These are phyloP conservation scores for Laterallus jamaicensis DNA, from an alignment of 2,113 vertebrate species.

Conservation along the genomic window DNA sequence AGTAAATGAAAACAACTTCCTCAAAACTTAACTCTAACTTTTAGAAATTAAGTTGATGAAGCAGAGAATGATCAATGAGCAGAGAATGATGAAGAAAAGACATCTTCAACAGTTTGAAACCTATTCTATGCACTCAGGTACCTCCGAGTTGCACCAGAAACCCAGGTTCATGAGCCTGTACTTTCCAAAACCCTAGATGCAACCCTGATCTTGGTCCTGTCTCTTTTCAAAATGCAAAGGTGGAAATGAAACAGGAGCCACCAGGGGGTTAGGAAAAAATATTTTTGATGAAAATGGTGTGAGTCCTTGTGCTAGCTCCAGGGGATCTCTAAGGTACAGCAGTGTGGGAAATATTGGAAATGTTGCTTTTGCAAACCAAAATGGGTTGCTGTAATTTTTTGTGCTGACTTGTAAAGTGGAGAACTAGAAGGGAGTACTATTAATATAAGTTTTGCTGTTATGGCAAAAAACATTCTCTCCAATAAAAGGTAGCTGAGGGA, in stretches of 20 bases:
- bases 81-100: background rate
- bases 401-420: too few species aligned
- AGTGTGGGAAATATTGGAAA: too few species aligned
- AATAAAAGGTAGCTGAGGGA: too few species aligned
- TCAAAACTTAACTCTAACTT: background rate
- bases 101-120: background rate
- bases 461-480: too few species aligned
- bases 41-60: background rate
- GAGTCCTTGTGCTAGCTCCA: background rate
- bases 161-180: background rate
- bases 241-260: background rate
- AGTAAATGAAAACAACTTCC: background rate
- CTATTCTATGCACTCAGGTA: background rate
- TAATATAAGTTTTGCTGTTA: too few species aligned
- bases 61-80: background rate
- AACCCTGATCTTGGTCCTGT: background rate
- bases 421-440: too few species aligned
- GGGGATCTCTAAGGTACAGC: background rate
- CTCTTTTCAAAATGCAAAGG: background rate
- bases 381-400: too few species aligned
- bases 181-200: background rate
- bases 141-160: background rate
- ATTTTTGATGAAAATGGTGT: background rate
- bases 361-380: too few species aligned
- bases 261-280: background rate